Evolutionary conservation across 2,113 vertebrate genomes (phyloP).

Genomic region (Cyprinodon brontotheroides): DNA sequence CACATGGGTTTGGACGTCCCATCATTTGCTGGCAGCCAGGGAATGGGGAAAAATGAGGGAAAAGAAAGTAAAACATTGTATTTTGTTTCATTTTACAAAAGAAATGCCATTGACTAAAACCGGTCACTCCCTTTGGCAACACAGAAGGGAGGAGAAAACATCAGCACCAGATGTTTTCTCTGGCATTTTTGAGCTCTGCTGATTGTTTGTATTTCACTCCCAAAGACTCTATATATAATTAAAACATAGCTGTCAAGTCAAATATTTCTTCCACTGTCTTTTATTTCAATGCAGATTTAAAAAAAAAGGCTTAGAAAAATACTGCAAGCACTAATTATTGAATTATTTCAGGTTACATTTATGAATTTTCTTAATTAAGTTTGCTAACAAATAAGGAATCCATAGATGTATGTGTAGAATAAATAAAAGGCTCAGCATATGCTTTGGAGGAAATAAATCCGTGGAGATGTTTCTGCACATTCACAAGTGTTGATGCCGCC

Average conservation of each 20-base stretch:
- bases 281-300: neutral
- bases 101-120: slow-evolving; percentile 30
- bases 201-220: neutral
- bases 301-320: neutral
- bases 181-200: neutral
- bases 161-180: slow-evolving; percentile 41
- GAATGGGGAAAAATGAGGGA: neutral
- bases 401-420: neutral
- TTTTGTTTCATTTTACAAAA: neutral
- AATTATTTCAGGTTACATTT: neutral
- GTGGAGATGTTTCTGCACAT: slow-evolving; percentile 31
- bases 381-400: neutral
- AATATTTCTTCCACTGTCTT: neutral
- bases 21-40: neutral
- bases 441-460: slow-evolving; percentile 34
- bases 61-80: neutral
- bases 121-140: slow-evolving; percentile 53
- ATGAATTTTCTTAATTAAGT: neutral
- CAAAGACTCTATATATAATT: neutral
- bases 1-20: neutral
- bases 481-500: slow-evolving; percentile 42
- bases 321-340: neutral
- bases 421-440: slow-evolving; percentile 33
- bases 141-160: slow-evolving; percentile 10
- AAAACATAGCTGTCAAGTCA: neutral